These are phyloP conservation scores for Chlorospingus semifuscus DNA, from an alignment of 2,797 vertebrate genomes.

Conservation along the genomic window DNA sequence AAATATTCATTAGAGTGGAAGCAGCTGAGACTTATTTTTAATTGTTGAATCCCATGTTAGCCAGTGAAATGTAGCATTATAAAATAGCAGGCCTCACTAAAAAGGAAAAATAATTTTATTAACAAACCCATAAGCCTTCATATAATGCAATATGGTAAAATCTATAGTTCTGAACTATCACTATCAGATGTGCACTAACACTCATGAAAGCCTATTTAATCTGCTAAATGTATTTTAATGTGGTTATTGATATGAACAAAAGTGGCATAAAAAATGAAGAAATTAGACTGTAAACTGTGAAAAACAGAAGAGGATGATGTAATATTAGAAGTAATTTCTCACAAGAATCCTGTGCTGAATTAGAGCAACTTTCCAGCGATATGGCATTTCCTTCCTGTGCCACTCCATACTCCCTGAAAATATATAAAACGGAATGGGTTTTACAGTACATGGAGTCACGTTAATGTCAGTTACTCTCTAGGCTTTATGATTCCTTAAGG, in stretches of 20 bases:
- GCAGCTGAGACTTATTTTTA: not conserved
- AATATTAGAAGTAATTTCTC: slow-evolving; percentile 66
- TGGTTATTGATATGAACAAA: slow-evolving; percentile 27
- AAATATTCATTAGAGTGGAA: not conserved
- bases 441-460: slow-evolving; percentile 50
- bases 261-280: slow-evolving; percentile 31
- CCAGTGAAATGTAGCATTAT: not conserved
- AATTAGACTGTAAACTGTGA: slow-evolving; percentile 40
- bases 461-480: slow-evolving; percentile 35
- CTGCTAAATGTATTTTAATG: not conserved
- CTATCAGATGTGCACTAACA: not conserved
- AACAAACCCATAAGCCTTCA: not conserved
- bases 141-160: not conserved
- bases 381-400: slow-evolving; percentile 64
- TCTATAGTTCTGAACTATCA: not conserved
- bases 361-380: slow-evolving; percentile 62
- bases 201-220: slow-evolving; percentile 20
- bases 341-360: slow-evolving; percentile 67
- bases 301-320: slow-evolving; percentile 42
- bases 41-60: not conserved
- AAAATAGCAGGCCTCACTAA: not conserved
- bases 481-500: slow-evolving; percentile 33
- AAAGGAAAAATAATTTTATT: not conserved
- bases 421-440: slow-evolving; percentile 63
- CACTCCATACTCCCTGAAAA: slow-evolving; percentile 63